Evolutionary conservation across 1,140 invertebrate species (phyloP).

Genomic region (Amyelois transitella): DNA sequence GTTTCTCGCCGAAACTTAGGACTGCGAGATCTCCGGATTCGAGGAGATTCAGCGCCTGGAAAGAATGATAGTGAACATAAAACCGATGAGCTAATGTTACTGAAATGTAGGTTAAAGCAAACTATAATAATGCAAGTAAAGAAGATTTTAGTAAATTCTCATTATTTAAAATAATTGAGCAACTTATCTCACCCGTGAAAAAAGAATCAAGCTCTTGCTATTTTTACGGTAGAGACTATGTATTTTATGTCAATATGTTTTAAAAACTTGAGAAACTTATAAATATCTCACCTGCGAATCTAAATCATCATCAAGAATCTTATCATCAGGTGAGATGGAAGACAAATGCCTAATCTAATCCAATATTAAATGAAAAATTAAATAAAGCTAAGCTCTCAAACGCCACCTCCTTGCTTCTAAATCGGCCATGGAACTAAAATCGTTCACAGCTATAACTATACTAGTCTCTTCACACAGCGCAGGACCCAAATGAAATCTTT

Average conservation of each 20-base stretch:
- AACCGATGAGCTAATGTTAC: no score
- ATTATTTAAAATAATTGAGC: no score
- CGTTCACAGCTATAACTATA: constrained; percentile 97
- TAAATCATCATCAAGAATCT: not conserved
- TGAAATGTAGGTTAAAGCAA: no score
- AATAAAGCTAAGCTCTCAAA: constrained; percentile 95
- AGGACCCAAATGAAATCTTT: constrained; percentile 99
- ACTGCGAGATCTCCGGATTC: constrained; percentile 95
- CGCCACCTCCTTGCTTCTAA: constrained; percentile 92
- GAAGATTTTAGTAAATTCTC: no score
- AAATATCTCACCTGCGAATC: constrained; percentile 79
- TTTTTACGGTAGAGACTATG: no score
- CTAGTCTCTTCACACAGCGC: constrained; percentile 94
- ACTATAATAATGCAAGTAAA: no score
- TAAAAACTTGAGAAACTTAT: not conserved
- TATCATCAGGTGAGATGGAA: no score
- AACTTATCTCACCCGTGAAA: no score
- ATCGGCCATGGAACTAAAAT: constrained; percentile 95
- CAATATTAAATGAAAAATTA: constrained; percentile 1
- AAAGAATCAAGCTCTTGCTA: no score
- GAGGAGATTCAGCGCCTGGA: constrained; percentile 90
- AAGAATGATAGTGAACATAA: constrained; percentile 4
- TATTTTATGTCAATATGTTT: no score
- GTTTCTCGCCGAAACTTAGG: constrained; percentile 93
- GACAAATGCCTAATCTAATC: no score